A percentile compares a stretch with the other conserved stretches of the same genome.
Conservation (phyloP, 2,797 vertebrate species). For the Pipistrellus kuhlii region DNA sequence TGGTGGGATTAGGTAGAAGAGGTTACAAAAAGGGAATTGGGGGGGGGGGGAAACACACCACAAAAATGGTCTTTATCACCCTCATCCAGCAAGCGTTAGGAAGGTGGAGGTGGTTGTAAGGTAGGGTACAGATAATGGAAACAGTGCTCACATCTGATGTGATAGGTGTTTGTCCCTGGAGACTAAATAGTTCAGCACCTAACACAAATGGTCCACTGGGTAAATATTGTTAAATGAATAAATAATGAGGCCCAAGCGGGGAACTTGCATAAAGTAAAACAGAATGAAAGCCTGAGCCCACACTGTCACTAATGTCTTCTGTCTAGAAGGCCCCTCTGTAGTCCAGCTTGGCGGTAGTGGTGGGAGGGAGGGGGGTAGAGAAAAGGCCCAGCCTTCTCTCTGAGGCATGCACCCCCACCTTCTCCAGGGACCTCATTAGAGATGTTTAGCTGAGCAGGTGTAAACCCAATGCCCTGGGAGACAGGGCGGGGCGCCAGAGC, state of each 20-base stretch:
- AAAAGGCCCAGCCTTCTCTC: not conserved
- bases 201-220: slow-evolving; percentile 36
- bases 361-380: not conserved
- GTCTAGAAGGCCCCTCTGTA: not conserved
- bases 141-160: not conserved
- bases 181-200: slow-evolving; percentile 59
- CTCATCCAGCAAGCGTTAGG: not conserved
- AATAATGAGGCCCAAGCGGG: not conserved
- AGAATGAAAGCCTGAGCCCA: not conserved
- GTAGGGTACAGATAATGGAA: slow-evolving; percentile 26
- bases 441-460: slow-evolving; percentile 75
- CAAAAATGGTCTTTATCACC: not conserved
- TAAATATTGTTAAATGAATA: slow-evolving; percentile 55
- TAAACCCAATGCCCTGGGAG: slow-evolving; percentile 59
- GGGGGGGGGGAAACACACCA: too few species aligned
- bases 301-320: not conserved
- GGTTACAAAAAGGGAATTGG: not conserved
- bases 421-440: slow-evolving; percentile 79
- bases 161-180: slow-evolving; percentile 47
- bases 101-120: not conserved
- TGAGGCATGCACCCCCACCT: not conserved
- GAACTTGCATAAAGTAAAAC: slow-evolving; percentile 49
- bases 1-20: not conserved
- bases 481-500: not conserved
- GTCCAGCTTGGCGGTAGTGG: not conserved